A percentile compares a stretch with the other conserved stretches of the same genome.
Evolutionary conservation across 2,888 invertebrate genomes (phyloP).

Genomic region (Nomada lathburiana): DNA sequence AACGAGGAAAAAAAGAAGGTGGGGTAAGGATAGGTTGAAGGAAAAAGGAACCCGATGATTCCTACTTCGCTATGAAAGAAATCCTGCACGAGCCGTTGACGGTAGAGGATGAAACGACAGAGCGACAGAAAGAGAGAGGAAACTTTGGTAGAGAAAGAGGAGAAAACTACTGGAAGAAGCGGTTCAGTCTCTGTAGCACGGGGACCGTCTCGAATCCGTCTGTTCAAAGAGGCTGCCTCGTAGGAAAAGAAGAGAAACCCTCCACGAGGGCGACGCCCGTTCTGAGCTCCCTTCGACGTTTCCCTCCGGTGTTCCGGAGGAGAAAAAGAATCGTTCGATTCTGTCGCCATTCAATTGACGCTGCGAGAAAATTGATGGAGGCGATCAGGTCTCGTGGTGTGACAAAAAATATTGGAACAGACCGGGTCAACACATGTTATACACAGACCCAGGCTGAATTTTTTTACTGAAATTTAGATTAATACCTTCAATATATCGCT

Average conservation of each 20-base stretch:
- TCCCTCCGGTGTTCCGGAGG: slow-evolving; percentile 14
- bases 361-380: slow-evolving; percentile 11
- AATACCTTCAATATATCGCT: no score
- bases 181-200: slow-evolving; percentile 67
- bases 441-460: no score
- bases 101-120: slow-evolving; percentile 59
- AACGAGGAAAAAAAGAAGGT: slow-evolving; percentile 44
- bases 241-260: slow-evolving; percentile 50
- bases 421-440: no score
- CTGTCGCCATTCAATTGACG: slow-evolving; percentile 18
- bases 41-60: slow-evolving; percentile 76
- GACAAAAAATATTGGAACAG: not conserved
- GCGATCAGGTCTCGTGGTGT: not conserved
- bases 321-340: slow-evolving; percentile 30
- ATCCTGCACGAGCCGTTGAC: slow-evolving; percentile 58
- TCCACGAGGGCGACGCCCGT: slow-evolving; percentile 32
- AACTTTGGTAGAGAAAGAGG: slow-evolving; percentile 51
- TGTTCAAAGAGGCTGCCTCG: slow-evolving; percentile 64
- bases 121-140: slow-evolving; percentile 48
- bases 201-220: slow-evolving; percentile 78
- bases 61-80: slow-evolving; percentile 67
- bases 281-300: slow-evolving; percentile 35
- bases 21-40: slow-evolving; percentile 27
- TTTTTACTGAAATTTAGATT: no score
- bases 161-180: slow-evolving; percentile 62